A percentile compares a stretch with the other conserved stretches of the same genome.
Conservation (phyloP, 2,113 vertebrate genomes). For the Solea senegalensis region DNA sequence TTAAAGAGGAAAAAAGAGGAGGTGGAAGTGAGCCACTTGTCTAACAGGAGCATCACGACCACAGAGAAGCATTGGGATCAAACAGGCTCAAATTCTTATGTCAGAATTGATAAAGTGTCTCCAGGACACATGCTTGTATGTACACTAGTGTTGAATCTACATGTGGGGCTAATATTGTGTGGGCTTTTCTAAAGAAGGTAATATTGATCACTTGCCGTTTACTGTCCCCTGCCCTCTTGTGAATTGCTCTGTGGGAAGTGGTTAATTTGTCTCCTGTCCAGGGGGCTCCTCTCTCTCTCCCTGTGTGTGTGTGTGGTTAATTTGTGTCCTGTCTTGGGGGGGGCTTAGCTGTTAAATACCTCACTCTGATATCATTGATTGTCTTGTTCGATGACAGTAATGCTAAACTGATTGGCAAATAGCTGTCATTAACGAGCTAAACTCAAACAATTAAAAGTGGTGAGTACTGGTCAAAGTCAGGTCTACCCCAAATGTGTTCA, state of each 20-base stretch:
- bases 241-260: slow-evolving; percentile 72
- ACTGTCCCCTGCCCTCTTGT: slow-evolving; percentile 66
- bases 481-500: background rate
- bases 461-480: background rate
- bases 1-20: slow-evolving; percentile 48
- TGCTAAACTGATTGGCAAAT: slow-evolving; percentile 49
- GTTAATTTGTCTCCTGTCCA: slow-evolving; percentile 75
- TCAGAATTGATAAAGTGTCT: slow-evolving; percentile 5
- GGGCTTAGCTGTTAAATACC: slow-evolving; percentile 65
- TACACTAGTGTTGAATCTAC: slow-evolving; percentile 13
- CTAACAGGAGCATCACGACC: slow-evolving; percentile 9
- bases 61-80: background rate
- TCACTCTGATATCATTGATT: slow-evolving; percentile 69
- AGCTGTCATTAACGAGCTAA: slow-evolving; percentile 39
- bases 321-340: slow-evolving; percentile 60
- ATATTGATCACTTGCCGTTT: slow-evolving; percentile 68
- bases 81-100: background rate
- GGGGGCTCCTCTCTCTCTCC: slow-evolving; percentile 12
- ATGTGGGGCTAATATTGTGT: slow-evolving; percentile 46
- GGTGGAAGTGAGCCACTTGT: slow-evolving; percentile 19
- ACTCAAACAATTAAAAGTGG: background rate
- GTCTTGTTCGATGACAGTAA: slow-evolving; percentile 57
- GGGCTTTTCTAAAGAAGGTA: slow-evolving; percentile 39
- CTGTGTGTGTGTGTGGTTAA: slow-evolving; percentile 42
- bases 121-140: background rate